A percentile compares a stretch with the other conserved stretches of the same genome.
Evolutionary conservation across 2,113 vertebrate species (phyloP).

Genomic region (Trochalopteron elliotii): DNA sequence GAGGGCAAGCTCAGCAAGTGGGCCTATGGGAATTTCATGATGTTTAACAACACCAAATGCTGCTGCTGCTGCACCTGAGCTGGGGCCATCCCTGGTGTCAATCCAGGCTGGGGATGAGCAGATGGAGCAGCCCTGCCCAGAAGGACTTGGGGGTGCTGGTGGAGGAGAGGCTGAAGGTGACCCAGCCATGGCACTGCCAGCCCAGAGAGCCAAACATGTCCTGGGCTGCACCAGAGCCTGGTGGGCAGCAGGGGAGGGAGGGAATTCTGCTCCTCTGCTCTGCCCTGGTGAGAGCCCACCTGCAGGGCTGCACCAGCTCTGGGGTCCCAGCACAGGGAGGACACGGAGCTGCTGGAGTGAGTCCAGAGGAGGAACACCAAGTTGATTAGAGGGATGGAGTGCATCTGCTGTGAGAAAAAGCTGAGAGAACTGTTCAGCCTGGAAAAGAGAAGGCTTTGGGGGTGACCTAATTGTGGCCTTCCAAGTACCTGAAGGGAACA

Average conservation of each 20-base stretch:
- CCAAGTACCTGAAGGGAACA: background rate
- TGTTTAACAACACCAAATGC: background rate
- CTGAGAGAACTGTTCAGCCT: background rate
- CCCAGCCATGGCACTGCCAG: background rate
- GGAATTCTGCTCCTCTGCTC: background rate
- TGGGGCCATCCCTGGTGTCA: rapidly evolving
- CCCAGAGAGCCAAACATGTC: background rate
- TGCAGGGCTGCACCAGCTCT: background rate
- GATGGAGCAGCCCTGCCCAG: background rate
- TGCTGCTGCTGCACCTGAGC: background rate
- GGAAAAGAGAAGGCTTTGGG: background rate
- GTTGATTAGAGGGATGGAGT: rapidly evolving
- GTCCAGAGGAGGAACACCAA: background rate
- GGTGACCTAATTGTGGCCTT: background rate
- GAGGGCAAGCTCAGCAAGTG: background rate
- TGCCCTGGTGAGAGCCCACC: background rate
- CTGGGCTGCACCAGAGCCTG: rapidly evolving
- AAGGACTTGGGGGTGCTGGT: background rate
- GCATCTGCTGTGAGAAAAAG: background rate
- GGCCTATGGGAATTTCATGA: background rate
- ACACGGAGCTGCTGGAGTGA: rapidly evolving
- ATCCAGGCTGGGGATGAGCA: background rate
- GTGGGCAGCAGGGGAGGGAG: background rate
- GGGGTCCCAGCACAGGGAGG: background rate
- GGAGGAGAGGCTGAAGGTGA: background rate